Conservation (phyloP, 2,888 invertebrate species). For the Cheilosia soror region DNA sequence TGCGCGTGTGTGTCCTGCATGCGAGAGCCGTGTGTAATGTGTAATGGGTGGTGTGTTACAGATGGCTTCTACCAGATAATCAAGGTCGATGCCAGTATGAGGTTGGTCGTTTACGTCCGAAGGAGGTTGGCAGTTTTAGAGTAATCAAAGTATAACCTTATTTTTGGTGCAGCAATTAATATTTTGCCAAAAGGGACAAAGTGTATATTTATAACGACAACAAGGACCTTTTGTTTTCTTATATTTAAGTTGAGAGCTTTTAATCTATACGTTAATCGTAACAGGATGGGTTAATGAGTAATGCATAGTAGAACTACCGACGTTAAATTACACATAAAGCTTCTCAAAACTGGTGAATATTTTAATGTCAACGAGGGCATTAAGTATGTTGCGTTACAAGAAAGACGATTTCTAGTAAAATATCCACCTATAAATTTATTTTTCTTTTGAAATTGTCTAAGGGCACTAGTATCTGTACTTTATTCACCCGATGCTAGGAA, state of each 20-base stretch:
- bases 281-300: neutral
- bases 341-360: no score
- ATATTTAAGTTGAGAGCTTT: neutral
- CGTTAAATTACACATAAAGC: no score
- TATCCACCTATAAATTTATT: no score
- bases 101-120: constrained; percentile 10
- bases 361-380: no score
- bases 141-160: constrained; percentile 30
- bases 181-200: constrained; percentile 17
- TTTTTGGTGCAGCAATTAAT: constrained; percentile 39
- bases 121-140: neutral
- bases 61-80: constrained; percentile 51
- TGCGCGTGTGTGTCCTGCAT: constrained; percentile 40
- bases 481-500: no score
- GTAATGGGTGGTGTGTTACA: constrained; percentile 53
- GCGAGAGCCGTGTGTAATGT: neutral
- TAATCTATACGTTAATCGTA: neutral
- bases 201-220: constrained; percentile 6
- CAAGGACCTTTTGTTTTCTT: constrained; percentile 20
- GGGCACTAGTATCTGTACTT: no score
- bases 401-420: no score
- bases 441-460: no score
- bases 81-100: constrained; percentile 40
- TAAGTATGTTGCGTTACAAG: no score
- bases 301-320: neutral